Conservation (phyloP, 2,888 invertebrate species). For the Euphydryas editha region DNA sequence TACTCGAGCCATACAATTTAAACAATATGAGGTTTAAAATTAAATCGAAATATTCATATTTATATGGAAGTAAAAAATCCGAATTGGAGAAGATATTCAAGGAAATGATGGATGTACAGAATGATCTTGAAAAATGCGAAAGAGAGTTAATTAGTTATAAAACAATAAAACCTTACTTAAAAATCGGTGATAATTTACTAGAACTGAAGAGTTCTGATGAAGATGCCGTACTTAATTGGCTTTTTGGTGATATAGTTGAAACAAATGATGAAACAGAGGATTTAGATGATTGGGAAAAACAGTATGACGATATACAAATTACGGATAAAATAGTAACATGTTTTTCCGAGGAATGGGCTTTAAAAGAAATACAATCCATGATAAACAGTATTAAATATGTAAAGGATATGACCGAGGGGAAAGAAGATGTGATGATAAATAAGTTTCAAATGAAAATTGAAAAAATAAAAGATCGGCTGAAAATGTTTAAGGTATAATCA, state of each 20-base stretch:
- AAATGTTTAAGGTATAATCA: slow-evolving; percentile 65
- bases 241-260: slow-evolving; percentile 58
- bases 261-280: slow-evolving; percentile 43
- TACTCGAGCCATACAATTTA: slow-evolving; percentile 80
- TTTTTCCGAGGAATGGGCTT: slow-evolving; percentile 68
- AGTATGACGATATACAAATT: slow-evolving; percentile 47
- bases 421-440: slow-evolving; percentile 57
- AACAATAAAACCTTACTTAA: slow-evolving; percentile 58
- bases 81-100: slow-evolving; percentile 64
- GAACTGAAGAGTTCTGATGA: slow-evolving; percentile 54
- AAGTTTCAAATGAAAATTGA: slow-evolving; percentile 59
- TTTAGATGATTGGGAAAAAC: slow-evolving; percentile 58
- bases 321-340: slow-evolving; percentile 59
- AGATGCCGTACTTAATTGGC: slow-evolving; percentile 67
- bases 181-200: slow-evolving; percentile 50
- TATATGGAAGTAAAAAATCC: slow-evolving; percentile 61
- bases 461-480: slow-evolving; percentile 57
- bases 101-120: slow-evolving; percentile 66
- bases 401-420: slow-evolving; percentile 58
- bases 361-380: slow-evolving; percentile 68
- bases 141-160: slow-evolving; percentile 64
- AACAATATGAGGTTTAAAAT: slow-evolving; percentile 62
- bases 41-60: slow-evolving; percentile 67
- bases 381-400: slow-evolving; percentile 64
- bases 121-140: slow-evolving; percentile 71